These are phyloP conservation scores for Lepisosteus osseus DNA, from an alignment of 2,113 vertebrate species.

Conservation along the genomic window DNA sequence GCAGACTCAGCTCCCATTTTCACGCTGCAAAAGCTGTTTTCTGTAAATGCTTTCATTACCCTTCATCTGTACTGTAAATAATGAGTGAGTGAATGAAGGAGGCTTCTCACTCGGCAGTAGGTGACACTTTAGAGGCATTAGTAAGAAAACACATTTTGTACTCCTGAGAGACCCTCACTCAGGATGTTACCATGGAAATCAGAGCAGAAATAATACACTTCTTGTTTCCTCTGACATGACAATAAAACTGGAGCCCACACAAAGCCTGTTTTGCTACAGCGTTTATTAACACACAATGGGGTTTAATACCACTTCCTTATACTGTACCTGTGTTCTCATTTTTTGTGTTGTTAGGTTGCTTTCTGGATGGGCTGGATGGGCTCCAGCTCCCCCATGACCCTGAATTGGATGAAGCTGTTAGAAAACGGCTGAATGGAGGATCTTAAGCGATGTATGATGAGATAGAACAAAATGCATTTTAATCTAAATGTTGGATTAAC, in stretches of 20 bases:
- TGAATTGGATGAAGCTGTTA: too few species aligned
- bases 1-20: background rate
- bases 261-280: background rate
- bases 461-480: too few species aligned
- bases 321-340: too few species aligned
- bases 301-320: too few species aligned
- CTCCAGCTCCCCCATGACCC: too few species aligned
- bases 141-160: background rate
- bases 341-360: too few species aligned
- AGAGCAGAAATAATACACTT: background rate
- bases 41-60: background rate
- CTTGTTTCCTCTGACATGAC: background rate
- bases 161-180: background rate
- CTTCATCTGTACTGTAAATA: background rate
- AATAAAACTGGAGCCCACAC: background rate
- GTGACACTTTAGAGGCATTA: background rate
- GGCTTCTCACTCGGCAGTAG: background rate
- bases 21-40: background rate
- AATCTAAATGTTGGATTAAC: too few species aligned
- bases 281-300: too few species aligned
- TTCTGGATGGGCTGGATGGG: too few species aligned
- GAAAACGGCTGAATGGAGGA: too few species aligned
- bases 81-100: background rate
- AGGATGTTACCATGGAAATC: constrained; percentile 14
- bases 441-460: too few species aligned